Evolutionary conservation across 2,888 invertebrate species (phyloP).

Genomic region (Eurytoma adleriae): DNA sequence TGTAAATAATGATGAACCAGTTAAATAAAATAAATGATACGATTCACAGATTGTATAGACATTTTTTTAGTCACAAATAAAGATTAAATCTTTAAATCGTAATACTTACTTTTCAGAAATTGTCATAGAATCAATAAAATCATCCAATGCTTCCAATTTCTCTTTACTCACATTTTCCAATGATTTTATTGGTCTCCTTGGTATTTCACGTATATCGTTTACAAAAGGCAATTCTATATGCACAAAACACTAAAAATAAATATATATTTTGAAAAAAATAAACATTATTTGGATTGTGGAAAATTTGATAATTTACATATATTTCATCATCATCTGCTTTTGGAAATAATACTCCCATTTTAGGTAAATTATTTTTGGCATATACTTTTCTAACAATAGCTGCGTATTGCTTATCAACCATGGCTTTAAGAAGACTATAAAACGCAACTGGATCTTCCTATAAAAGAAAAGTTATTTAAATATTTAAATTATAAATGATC

Average conservation of each 20-base stretch:
- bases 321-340: conserved; percentile 47
- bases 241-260: conserved; percentile 52
- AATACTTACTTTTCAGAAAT: conserved; percentile 46
- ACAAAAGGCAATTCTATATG: conserved; percentile 55
- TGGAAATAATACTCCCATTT: conserved; percentile 58
- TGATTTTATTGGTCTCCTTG: conserved; percentile 30
- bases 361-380: conserved; percentile 45
- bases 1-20: neutral
- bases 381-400: conserved; percentile 58
- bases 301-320: conserved; percentile 48
- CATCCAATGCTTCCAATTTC: conserved; percentile 46
- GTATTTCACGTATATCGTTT: conserved; percentile 42
- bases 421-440: conserved; percentile 54
- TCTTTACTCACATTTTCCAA: conserved; percentile 26
- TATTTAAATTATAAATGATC: neutral
- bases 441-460: conserved; percentile 51
- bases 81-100: too few relatives aligned
- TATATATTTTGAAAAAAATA: conserved; percentile 2
- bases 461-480: neutral
- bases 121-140: conserved; percentile 57
- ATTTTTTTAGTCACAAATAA: neutral
- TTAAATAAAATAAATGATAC: neutral
- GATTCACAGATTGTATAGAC: too few relatives aligned
- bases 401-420: conserved; percentile 48
- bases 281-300: neutral